These are phyloP conservation scores for Tribolium castaneum DNA, from an alignment of 1,140 invertebrate genomes.

Conservation along the genomic window DNA sequence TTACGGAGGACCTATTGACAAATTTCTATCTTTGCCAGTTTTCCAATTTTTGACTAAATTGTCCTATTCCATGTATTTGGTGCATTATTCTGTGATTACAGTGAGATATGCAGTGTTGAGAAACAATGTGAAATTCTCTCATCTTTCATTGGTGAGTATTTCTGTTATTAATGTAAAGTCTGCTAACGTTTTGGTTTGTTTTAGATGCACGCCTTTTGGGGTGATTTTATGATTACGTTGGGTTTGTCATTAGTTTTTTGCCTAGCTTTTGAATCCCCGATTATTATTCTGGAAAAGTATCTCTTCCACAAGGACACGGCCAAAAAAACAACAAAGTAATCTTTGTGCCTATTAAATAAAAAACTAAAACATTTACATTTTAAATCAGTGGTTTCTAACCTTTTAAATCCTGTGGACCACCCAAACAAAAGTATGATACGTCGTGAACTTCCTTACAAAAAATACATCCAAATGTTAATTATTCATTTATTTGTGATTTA, in stretches of 20 bases:
- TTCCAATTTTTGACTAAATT: constrained; percentile 35
- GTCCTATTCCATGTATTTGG: constrained; percentile 43
- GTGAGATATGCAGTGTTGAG: not conserved
- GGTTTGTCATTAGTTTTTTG: constrained; percentile 13
- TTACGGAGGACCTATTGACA: constrained; percentile 28
- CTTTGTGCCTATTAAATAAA: too few species aligned
- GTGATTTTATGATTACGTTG: constrained; percentile 16
- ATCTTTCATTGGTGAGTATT: not conserved
- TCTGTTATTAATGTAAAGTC: not conserved
- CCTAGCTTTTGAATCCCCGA: constrained; percentile 38
- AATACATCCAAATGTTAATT: too few species aligned
- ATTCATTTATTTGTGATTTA: too few species aligned
- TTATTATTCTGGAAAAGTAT: constrained; percentile 5
- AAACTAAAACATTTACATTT: too few species aligned
- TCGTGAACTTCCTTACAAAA: too few species aligned
- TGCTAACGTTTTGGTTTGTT: not conserved
- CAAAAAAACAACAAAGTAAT: too few species aligned
- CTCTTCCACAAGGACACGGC: not conserved
- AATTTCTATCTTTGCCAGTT: constrained; percentile 34
- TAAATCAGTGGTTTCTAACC: too few species aligned
- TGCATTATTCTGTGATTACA: constrained; percentile 29
- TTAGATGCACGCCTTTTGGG: constrained; percentile 1
- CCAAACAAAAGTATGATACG: too few species aligned
- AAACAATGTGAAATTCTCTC: not conserved
- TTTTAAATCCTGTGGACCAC: too few species aligned